phyloP scores from a whole-genome alignment of 1,140 invertebrate genomes.

The Armadillidium nasatum region DNA sequence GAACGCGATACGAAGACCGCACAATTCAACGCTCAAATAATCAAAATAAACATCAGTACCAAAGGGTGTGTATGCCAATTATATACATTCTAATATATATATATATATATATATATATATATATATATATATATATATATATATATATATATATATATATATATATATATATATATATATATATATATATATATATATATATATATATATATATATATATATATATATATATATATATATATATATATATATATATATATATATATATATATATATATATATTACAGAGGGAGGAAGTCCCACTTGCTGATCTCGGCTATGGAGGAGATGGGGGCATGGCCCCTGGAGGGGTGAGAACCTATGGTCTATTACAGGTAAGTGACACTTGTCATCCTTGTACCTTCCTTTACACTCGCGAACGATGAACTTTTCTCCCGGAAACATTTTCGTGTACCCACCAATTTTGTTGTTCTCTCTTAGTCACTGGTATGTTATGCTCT shows the following conservation, averaged over 20 bases:
- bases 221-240: neutral
- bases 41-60: conserved; percentile 39
- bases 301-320: conserved; percentile 66
- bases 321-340: conserved; percentile 54
- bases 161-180: neutral
- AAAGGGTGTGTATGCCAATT: conserved; percentile 23
- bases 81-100: neutral
- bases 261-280: neutral
- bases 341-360: conserved; percentile 57
- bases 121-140: neutral
- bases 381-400: conserved; percentile 29
- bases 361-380: conserved; percentile 60
- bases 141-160: neutral
- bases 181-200: neutral
- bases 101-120: conserved; percentile 1
- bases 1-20: conserved; percentile 84
- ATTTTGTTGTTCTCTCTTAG: too few relatives aligned
- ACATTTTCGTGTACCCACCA: too few relatives aligned
- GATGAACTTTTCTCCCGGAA: neutral
- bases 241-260: neutral
- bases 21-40: conserved; percentile 67
- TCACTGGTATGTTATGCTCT: too few relatives aligned
- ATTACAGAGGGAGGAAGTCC: conserved; percentile 65
- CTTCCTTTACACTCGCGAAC: neutral
- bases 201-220: neutral